These are phyloP conservation scores for Cyrtonyx montezumae DNA, from an alignment of 2,113 vertebrate species.

Conservation along the genomic window DNA sequence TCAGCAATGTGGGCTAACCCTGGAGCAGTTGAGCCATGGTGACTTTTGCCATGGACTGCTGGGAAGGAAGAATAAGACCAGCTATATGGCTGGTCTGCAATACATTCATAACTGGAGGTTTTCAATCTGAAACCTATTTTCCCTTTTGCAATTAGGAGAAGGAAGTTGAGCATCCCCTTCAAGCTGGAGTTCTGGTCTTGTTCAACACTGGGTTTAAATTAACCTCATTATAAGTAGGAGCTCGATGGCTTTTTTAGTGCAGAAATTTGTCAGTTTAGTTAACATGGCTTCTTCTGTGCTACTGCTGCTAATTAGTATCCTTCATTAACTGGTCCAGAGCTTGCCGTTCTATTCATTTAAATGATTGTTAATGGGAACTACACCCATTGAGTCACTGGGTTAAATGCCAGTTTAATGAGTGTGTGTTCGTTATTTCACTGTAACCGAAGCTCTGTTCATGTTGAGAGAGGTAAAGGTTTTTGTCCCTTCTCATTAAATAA, in stretches of 20 bases:
- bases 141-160: not conserved
- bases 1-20: not conserved
- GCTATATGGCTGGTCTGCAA: not conserved
- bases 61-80: not conserved
- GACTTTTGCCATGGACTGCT: not conserved
- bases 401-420: conserved; percentile 70
- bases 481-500: conserved; percentile 32
- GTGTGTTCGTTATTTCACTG: conserved; percentile 41
- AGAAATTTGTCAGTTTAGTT: conserved; percentile 50
- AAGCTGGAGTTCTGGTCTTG: conserved; percentile 39
- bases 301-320: conserved; percentile 66
- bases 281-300: conserved; percentile 62
- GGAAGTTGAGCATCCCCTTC: conserved; percentile 1
- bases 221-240: conserved; percentile 50
- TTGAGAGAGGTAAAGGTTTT: conserved; percentile 24
- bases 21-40: not conserved
- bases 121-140: not conserved
- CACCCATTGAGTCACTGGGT: not conserved
- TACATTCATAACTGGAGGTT: not conserved
- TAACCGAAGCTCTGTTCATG: conserved; percentile 27
- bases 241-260: conserved; percentile 59
- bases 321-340: conserved; percentile 57
- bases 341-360: conserved; percentile 57
- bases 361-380: conserved; percentile 56
- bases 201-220: conserved; percentile 70